These are phyloP conservation scores for Steinernema hermaphroditum DNA, from an alignment of 2,888 invertebrate genomes.

Conservation along the genomic window DNA sequence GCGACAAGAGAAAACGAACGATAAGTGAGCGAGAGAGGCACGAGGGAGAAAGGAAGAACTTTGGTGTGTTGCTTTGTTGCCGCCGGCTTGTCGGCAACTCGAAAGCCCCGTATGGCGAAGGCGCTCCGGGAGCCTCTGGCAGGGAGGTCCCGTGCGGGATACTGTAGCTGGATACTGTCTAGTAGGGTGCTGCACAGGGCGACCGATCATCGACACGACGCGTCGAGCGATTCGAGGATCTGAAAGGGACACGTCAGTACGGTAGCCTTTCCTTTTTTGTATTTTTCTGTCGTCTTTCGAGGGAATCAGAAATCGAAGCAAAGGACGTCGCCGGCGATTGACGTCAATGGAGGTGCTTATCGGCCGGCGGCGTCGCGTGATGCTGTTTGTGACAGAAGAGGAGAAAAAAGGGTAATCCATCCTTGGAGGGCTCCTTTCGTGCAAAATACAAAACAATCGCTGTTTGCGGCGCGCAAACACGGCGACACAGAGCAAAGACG, in stretches of 20 bases:
- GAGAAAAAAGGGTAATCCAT: not conserved
- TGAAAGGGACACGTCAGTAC: not conserved
- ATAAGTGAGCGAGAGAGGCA: not conserved
- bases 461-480: too few species aligned
- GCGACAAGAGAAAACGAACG: conserved; percentile 8
- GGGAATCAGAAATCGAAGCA: conserved; percentile 1
- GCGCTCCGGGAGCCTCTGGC: not conserved
- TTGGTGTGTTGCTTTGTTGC: conserved; percentile 21
- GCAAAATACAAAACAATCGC: conserved; percentile 3
- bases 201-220: conserved; percentile 1
- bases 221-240: conserved; percentile 15
- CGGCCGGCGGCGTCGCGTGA: conserved; percentile 16
- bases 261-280: not conserved
- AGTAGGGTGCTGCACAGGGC: not conserved
- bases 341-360: conserved; percentile 19
- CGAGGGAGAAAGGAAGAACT: not conserved
- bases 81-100: not conserved
- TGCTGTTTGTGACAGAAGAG: conserved; percentile 14
- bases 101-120: conserved; percentile 25
- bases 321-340: conserved; percentile 19
- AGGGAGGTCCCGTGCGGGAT: not conserved
- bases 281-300: not conserved
- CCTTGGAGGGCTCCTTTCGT: not conserved
- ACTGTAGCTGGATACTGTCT: conserved; percentile 21
- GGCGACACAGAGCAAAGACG: too few species aligned